Conservation (phyloP, 2,113 vertebrate species). For the Paedocypris sp. region DNA sequence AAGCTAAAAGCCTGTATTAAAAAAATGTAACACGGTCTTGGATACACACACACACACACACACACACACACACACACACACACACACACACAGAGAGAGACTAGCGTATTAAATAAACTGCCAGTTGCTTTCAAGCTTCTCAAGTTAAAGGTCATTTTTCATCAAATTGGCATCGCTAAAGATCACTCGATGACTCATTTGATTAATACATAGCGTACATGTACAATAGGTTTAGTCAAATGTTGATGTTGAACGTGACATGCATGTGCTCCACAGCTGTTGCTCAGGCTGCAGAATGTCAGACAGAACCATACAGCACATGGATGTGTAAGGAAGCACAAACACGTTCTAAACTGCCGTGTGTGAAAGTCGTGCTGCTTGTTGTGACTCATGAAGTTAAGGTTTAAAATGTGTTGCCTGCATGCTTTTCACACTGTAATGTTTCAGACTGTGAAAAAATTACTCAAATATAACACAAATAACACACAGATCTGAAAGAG, state of each 20-base stretch:
- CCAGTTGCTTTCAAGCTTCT: neutral
- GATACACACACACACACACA: neutral
- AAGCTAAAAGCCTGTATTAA: too few relatives aligned
- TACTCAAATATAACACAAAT: too few relatives aligned
- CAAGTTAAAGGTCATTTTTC: neutral
- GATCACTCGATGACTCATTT: too few relatives aligned
- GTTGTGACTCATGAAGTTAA: too few relatives aligned
- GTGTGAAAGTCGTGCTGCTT: too few relatives aligned
- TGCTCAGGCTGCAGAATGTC: constrained; percentile 16
- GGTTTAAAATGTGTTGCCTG: too few relatives aligned
- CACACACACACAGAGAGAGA: neutral
- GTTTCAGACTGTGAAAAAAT: too few relatives aligned
- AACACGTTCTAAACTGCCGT: neutral
- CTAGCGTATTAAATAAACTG: too few relatives aligned
- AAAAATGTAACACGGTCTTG: neutral
- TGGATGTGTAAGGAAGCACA: neutral
- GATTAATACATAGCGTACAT: too few relatives aligned
- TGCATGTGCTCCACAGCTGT: too few relatives aligned
- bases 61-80: neutral
- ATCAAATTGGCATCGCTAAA: neutral
- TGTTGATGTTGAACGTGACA: constrained; percentile 7
- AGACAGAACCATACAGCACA: constrained; percentile 9
- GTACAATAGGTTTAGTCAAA: neutral
- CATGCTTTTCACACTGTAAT: too few relatives aligned
- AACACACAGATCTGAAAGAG: too few relatives aligned